A percentile compares a stretch with the other conserved stretches of the same genome.
phyloP scores from a whole-genome alignment of 2,113 vertebrate species.

The Equus przewalskii region DNA sequence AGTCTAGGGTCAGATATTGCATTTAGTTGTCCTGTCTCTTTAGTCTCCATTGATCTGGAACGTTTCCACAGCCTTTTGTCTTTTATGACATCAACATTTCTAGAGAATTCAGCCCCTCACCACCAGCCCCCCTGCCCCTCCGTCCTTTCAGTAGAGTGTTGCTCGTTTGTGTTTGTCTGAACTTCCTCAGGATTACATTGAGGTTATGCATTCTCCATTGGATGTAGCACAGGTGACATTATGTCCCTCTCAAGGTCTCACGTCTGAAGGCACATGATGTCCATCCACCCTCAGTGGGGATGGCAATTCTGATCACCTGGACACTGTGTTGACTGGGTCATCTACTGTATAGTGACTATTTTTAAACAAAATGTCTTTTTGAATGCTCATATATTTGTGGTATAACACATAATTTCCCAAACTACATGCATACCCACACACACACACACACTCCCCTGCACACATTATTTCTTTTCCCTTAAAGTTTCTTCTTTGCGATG shows the following conservation, averaged over 20 bases:
- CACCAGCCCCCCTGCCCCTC: no score
- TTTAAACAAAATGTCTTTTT: background rate
- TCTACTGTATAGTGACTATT: background rate
- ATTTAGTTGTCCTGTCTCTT: background rate
- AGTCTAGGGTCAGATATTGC: background rate
- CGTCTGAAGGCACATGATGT: background rate
- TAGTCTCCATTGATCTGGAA: background rate
- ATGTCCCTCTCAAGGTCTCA: background rate
- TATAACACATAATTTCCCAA: background rate
- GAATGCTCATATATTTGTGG: background rate
- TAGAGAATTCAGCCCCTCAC: background rate
- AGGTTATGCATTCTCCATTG: background rate
- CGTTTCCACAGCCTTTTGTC: background rate
- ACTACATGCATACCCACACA: background rate
- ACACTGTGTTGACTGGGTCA: background rate
- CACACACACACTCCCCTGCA: no score
- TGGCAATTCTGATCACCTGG: background rate
- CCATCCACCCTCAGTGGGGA: background rate
- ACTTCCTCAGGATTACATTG: background rate
- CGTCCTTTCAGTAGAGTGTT: background rate
- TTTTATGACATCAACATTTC: background rate
- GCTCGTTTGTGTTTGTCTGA: background rate
- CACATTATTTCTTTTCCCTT: background rate
- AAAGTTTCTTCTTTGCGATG: background rate
- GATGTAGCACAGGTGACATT: accelerated